phyloP scores from a whole-genome alignment of 1,140 invertebrate species.

The Drusus annulatus region DNA sequence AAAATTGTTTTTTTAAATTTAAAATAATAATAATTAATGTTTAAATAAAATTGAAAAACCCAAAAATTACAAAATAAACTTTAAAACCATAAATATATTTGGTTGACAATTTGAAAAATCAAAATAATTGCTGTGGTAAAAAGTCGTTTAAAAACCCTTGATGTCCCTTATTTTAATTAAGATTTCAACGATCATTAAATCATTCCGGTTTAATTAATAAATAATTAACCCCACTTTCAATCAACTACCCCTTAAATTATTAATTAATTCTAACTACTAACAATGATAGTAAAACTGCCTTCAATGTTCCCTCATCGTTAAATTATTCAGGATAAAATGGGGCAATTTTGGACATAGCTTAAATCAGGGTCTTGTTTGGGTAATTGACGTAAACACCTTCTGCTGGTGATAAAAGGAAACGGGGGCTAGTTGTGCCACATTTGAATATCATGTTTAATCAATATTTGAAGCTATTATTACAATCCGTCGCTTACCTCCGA shows the following conservation, averaged over 20 bases:
- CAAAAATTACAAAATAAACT: too few species aligned
- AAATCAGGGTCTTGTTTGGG: conserved; percentile 39
- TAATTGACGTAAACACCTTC: conserved; percentile 1
- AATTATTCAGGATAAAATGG: conserved; percentile 28
- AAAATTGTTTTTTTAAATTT: too few species aligned
- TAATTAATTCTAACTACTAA: not conserved
- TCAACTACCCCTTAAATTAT: not conserved
- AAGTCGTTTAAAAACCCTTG: too few species aligned
- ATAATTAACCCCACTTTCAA: not conserved
- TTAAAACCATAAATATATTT: too few species aligned
- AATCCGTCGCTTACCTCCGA: not conserved
- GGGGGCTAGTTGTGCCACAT: conserved; percentile 1
- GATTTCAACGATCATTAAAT: too few species aligned
- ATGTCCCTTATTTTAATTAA: too few species aligned
- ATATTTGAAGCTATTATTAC: conserved; percentile 9
- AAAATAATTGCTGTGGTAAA: too few species aligned
- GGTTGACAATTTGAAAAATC: too few species aligned
- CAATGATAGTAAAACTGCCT: too few species aligned
- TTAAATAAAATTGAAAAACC: too few species aligned
- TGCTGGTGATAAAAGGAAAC: not conserved
- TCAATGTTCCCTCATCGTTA: not conserved
- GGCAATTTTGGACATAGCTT: conserved; percentile 25
- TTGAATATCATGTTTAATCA: conserved; percentile 19
- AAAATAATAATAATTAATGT: too few species aligned
- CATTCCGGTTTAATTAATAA: not conserved